Conservation (phyloP, 2,888 invertebrate genomes). For the Acanthosoma haemorrhoidale region DNA sequence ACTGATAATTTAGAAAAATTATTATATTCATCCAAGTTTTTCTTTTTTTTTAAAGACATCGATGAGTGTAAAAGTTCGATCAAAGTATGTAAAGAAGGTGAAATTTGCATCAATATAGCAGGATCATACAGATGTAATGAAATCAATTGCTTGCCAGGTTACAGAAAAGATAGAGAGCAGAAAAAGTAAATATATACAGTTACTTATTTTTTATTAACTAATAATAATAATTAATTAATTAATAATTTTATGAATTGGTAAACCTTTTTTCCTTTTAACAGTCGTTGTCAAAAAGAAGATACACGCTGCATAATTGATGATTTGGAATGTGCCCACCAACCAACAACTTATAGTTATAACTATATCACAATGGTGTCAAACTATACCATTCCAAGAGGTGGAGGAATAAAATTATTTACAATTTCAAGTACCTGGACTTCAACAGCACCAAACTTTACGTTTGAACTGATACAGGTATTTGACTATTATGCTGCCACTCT, state of each 20-base stretch:
- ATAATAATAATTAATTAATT: no score
- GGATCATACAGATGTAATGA: conserved; percentile 83
- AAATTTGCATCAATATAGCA: conserved; percentile 83
- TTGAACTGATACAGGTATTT: neutral
- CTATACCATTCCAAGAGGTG: conserved; percentile 60
- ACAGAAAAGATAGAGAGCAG: conserved; percentile 66
- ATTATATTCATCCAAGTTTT: neutral
- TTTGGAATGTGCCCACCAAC: conserved; percentile 67
- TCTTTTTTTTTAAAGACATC: conserved; percentile 53
- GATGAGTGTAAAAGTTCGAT: conserved; percentile 59
- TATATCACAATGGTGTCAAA: conserved; percentile 88
- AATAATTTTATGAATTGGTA: neutral
- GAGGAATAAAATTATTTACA: conserved; percentile 75
- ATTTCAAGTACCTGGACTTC: conserved; percentile 75
- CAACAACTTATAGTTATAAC: conserved; percentile 85
- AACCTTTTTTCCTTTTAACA: no score
- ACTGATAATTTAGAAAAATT: no score
- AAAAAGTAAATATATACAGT: conserved; percentile 63
- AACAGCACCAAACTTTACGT: conserved; percentile 48
- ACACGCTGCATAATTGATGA: conserved; percentile 68
- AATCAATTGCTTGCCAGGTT: conserved; percentile 80
- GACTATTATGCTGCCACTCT: no score
- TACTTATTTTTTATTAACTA: neutral
- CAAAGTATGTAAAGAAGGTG: conserved; percentile 51
- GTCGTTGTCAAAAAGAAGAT: conserved; percentile 71